Evolutionary conservation across 2,113 vertebrate species (phyloP), one percentile per base, ranked within the genome.

Genomic region (Sterna hirundo): DNA sequence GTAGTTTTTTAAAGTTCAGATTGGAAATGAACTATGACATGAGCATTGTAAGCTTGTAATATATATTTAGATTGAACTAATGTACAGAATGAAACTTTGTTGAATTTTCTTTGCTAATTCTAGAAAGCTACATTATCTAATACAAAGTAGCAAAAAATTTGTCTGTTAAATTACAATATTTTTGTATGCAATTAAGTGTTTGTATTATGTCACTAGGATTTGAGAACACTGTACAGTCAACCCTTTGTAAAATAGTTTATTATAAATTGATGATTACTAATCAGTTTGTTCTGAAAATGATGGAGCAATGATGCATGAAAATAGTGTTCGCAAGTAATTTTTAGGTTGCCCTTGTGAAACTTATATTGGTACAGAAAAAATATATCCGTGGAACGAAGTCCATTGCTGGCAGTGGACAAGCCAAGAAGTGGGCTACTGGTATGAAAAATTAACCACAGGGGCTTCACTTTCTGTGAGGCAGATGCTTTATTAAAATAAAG

Each of bases 331-430:
- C 89, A 95, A 94, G 76, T 78, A 64, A 90, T 75, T 36, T 87
- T 97, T 15, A 26, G 62, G 87, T 95, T 92, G 64, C 42, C 64
- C 40, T 83, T 40, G 84, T 93, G 77, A 92, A 62, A 93, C 80
- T 95, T 95, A 89, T 85, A 47, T 61, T 82, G 49, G 47, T 88
- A 70, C 92, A 93, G 88, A 86, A 91, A 65, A 66, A 32, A 44
- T 44, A 44, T 44, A 44, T 44, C 44, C 16, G 44, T 44, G 44
- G 44, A 64, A 64, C 32, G 86, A 96, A 97, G 97, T 97, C 98
- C 96, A 93, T 98, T 98, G 98, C 98, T 96, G 96, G 97, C 97
- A 97, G 89, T 98, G 98, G 98, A 97, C 96, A 83, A 80, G 80
- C 91, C 93, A 80, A 83, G 64, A 55, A 93, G 55, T 75, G 40